These are phyloP conservation scores for Syngnathus typhle DNA, from an alignment of 2,113 vertebrate genomes.

Conservation along the genomic window DNA sequence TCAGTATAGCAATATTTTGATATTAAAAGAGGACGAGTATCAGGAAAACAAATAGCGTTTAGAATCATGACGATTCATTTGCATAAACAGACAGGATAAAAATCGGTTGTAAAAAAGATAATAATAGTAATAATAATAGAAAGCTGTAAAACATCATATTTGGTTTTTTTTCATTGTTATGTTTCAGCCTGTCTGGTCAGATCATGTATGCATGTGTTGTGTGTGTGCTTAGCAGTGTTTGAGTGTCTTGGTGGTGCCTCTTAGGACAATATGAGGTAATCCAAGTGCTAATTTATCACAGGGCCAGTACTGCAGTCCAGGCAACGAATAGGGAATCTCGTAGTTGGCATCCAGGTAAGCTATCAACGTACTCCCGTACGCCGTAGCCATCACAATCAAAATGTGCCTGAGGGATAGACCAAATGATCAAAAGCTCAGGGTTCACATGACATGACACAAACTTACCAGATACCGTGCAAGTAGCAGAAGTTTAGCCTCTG, in stretches of 20 bases:
- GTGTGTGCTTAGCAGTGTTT: conserved; percentile 70
- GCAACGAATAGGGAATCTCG: conserved; percentile 77
- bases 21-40: background rate
- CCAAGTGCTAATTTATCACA: conserved; percentile 72
- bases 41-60: background rate
- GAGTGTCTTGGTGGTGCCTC: conserved; percentile 39
- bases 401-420: conserved; percentile 77
- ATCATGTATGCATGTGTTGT: background rate
- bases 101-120: background rate
- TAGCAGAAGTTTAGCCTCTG: conserved; percentile 84
- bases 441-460: background rate
- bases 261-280: conserved; percentile 78
- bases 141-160: too few species aligned
- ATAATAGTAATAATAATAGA: background rate
- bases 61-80: background rate
- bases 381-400: conserved; percentile 81
- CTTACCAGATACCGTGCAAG: conserved; percentile 90
- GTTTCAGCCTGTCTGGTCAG: background rate
- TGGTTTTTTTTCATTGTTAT: background rate
- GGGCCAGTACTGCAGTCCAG: conserved; percentile 85
- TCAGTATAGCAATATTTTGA: background rate
- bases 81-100: too few species aligned
- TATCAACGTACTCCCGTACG: conserved; percentile 75
- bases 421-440: background rate
- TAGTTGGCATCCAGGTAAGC: conserved; percentile 76